These are phyloP conservation scores for Eupithecia abbreviata DNA, from an alignment of 2,888 invertebrate species.

Conservation along the genomic window DNA sequence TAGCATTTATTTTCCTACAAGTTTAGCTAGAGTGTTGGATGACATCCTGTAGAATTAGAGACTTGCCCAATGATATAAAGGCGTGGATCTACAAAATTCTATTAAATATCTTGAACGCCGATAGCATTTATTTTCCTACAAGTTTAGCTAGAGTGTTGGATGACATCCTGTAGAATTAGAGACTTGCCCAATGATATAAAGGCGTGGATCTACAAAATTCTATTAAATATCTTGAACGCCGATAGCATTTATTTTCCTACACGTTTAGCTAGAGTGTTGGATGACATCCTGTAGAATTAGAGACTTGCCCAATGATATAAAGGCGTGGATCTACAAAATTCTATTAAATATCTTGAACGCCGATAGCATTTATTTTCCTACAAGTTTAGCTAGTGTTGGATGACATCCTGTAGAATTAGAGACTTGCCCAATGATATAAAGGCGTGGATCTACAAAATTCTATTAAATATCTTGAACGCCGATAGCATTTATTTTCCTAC, in stretches of 20 bases:
- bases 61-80: neutral
- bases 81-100: neutral
- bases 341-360: too few species aligned
- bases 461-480: too few species aligned
- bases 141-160: neutral
- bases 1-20: neutral
- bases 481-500: too few species aligned
- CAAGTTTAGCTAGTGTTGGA: too few species aligned
- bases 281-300: too few species aligned
- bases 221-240: neutral
- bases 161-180: neutral
- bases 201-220: neutral
- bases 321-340: too few species aligned
- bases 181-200: neutral
- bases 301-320: too few species aligned
- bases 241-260: neutral
- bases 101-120: neutral
- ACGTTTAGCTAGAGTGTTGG: neutral
- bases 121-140: neutral
- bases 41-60: neutral
- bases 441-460: too few species aligned
- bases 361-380: too few species aligned
- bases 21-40: neutral
- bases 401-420: too few species aligned
- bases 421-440: too few species aligned